These are phyloP conservation scores for Herpetotheres cachinnans DNA, from an alignment of 2,113 vertebrate genomes.

Conservation along the genomic window DNA sequence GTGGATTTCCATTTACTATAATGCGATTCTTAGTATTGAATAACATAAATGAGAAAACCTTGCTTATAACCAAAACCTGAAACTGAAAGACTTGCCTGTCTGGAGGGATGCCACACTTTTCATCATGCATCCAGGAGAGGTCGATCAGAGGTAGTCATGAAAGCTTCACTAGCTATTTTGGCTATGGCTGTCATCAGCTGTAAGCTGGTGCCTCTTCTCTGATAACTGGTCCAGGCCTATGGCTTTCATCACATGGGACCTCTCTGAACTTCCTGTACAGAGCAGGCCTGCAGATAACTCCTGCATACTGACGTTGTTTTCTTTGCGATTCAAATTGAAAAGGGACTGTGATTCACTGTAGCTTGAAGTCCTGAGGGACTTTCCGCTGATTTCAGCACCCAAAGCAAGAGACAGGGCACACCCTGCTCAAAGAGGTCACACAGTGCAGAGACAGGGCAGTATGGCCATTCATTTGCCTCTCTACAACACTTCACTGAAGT, in stretches of 20 bases:
- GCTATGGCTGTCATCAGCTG: neutral
- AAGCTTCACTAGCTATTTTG: neutral
- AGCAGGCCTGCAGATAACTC: rapidly evolving
- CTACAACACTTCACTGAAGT: rapidly evolving
- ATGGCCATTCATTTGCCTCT: neutral
- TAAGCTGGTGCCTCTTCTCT: neutral
- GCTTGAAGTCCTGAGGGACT: neutral
- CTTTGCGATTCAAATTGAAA: neutral
- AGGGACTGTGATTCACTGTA: neutral
- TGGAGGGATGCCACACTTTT: neutral
- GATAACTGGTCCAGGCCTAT: neutral
- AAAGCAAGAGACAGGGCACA: neutral
- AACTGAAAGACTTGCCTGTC: neutral
- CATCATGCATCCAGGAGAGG: neutral
- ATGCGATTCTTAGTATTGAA: neutral
- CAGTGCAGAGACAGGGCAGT: neutral
- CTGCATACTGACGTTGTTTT: neutral
- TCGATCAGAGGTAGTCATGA: neutral
- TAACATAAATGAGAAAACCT: neutral
- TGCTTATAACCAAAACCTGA: neutral
- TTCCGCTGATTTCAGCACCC: neutral
- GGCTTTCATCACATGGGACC: neutral
- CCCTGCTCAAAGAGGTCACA: neutral
- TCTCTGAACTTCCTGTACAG: neutral
- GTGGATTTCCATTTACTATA: neutral